A percentile compares a stretch with the other conserved stretches of the same genome.
Conservation (phyloP, 1,140 invertebrate species). For the Macrosteles quadrilineatus region DNA sequence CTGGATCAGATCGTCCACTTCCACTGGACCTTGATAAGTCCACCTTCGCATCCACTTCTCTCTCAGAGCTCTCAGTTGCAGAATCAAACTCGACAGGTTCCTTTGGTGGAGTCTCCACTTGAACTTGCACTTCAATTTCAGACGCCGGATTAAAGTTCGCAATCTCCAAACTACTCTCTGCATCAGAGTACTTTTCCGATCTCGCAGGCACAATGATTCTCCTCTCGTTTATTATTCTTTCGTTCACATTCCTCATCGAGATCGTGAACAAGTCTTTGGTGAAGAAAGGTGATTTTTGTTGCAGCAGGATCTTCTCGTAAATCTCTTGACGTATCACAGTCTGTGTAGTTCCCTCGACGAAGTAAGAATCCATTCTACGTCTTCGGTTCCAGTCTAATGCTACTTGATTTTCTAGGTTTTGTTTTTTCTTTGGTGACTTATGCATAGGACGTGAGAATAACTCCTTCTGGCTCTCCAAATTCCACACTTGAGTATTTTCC, state of each 20-base stretch:
- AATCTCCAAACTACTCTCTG: not conserved
- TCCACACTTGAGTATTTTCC: slow-evolving; percentile 15
- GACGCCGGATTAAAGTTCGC: not conserved
- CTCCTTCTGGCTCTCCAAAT: not conserved
- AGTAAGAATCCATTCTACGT: slow-evolving; percentile 16
- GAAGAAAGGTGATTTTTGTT: not conserved
- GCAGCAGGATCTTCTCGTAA: slow-evolving; percentile 7
- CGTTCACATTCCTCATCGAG: slow-evolving; percentile 18
- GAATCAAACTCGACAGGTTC: not conserved
- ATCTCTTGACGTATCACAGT: slow-evolving; percentile 4
- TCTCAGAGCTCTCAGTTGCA: not conserved
- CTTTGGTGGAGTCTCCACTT: not conserved
- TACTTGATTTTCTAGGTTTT: not conserved
- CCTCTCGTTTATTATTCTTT: slow-evolving; percentile 13
- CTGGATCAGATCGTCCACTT: no score
- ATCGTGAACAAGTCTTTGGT: slow-evolving; percentile 11
- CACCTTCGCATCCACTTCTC: not conserved
- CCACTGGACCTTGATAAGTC: not conserved
- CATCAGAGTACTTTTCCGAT: not conserved
- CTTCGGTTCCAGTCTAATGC: slow-evolving; percentile 18
- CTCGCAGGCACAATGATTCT: slow-evolving; percentile 2
- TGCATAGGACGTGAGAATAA: not conserved
- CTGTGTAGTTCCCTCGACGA: slow-evolving; percentile 4
- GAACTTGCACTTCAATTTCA: not conserved
- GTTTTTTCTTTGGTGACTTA: not conserved